A percentile compares a stretch with the other conserved stretches of the same genome.
Evolutionary conservation across 2,888 invertebrate species (phyloP).

Genomic region (Andrena fulva): DNA sequence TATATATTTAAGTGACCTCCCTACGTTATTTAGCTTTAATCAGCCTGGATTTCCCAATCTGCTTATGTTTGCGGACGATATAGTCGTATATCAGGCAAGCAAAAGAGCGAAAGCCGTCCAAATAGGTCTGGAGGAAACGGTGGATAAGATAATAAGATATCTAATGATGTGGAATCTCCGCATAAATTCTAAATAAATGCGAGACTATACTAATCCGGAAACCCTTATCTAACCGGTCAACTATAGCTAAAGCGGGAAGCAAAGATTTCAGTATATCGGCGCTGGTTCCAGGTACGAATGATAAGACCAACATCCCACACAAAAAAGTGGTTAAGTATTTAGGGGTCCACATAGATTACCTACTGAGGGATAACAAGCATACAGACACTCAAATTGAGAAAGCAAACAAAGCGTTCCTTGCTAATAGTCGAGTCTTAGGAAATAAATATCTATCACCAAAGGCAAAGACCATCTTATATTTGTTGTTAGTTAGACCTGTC

Average conservation of each 20-base stretch:
- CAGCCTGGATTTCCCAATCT: background rate
- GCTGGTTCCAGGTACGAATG: background rate
- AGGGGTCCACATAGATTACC: slow-evolving; percentile 12
- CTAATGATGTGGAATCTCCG: slow-evolving; percentile 49
- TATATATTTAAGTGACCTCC: background rate
- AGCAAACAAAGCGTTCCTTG: slow-evolving; percentile 4
- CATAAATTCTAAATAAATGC: slow-evolving; percentile 48
- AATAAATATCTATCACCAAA: background rate
- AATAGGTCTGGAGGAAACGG: background rate
- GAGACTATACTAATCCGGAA: slow-evolving; percentile 49
- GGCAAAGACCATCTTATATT: background rate
- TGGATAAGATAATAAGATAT: slow-evolving; percentile 42
- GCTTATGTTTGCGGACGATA: background rate
- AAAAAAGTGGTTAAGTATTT: slow-evolving; percentile 9
- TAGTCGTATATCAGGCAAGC: background rate
- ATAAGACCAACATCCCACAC: background rate
- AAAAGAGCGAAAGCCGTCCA: background rate
- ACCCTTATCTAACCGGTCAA: background rate
- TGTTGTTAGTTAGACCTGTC: slow-evolving; percentile 3
- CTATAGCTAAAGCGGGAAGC: background rate
- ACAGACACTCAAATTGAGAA: slow-evolving; percentile 11
- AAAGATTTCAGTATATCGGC: background rate
- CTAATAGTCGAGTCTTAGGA: background rate
- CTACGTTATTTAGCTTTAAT: background rate
- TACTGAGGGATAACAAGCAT: background rate